Conservation (phyloP, 2,113 vertebrate species). For the Engystomops pustulosus region DNA sequence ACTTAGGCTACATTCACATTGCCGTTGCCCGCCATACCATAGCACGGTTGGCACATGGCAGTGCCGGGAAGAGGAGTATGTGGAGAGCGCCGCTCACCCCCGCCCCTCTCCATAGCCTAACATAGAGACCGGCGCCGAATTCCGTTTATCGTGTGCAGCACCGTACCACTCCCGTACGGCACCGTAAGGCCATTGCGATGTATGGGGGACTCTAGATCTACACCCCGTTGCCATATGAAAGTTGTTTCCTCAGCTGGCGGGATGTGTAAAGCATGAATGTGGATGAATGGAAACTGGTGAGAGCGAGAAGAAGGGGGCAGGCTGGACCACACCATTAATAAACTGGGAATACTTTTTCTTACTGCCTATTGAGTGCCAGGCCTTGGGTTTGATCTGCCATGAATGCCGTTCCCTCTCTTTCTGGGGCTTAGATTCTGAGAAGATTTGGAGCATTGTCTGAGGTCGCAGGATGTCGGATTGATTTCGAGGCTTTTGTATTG, state of each 20-base stretch:
- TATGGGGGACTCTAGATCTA: background rate
- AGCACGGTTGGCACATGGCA: too few relatives aligned
- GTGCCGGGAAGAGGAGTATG: too few relatives aligned
- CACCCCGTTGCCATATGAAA: background rate
- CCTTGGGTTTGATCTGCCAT: constrained; percentile 77
- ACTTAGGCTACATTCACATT: too few relatives aligned
- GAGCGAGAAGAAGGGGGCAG: constrained; percentile 54
- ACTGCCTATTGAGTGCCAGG: constrained; percentile 70
- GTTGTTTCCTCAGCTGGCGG: constrained; percentile 4
- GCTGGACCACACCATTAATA: constrained; percentile 68
- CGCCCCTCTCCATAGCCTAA: too few relatives aligned
- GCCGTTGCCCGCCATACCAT: too few relatives aligned
- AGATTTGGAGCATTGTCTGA: constrained; percentile 80
- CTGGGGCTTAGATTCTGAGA: constrained; percentile 79
- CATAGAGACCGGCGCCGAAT: too few relatives aligned
- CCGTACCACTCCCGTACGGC: too few relatives aligned
- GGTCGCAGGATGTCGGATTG: constrained; percentile 81
- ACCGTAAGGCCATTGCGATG: too few relatives aligned
- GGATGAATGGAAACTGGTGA: background rate
- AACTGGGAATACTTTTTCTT: constrained; percentile 67
- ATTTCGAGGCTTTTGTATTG: constrained; percentile 83
- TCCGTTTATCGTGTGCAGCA: too few relatives aligned
- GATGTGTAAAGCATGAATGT: constrained; percentile 2
- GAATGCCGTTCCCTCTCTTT: constrained; percentile 78
- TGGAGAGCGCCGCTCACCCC: too few relatives aligned